Base-by-base conservation (phyloP, 2,888 invertebrate species). In the Dryomyza anilis region DNA sequence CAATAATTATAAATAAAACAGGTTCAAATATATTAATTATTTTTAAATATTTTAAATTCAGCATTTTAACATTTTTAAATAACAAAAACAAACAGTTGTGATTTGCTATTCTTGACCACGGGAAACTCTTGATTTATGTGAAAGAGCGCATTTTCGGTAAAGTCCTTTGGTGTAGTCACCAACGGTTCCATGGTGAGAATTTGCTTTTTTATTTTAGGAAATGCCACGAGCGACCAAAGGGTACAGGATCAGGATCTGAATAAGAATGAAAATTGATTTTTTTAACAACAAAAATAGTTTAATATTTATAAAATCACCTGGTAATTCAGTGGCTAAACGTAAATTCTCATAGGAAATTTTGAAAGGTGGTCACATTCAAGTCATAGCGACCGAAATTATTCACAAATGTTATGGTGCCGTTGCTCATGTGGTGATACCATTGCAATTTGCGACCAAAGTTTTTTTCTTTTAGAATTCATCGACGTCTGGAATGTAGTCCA, bases 341-440 rank as follows among this genome's bases (percentile, higher is more conserved):
- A 99, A 86, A 85, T 97, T 97, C 85, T 99, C 99, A 78, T 97
- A 96, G n/a, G 94, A 92, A 68, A 99, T 91, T 84, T 89, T 99
- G 99, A 85, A 98, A 98, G 27, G 99, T 98, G 14, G 98, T 99
- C 6, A 99, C 98, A 81, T 99, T 99, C 74, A 99, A 86, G 84
- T 99, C 99, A 85, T 94, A 99, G 73, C 94, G 90, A 1, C 97
- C 98, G 62, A 94, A 89, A 72, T 91, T 89, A 82, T 96, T 98
- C 0, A 91, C 89, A 85, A 98, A 98, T 25, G 95, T 96, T 74
- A 99, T 96, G 67, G 97, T 97, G 73, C 98, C 99, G 85, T 98
- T 98, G 71, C 98, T 97, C 98, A 98, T 98, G 78, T 98, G 97
- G 85, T 99, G 98, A 84, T 98, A 93, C 99, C 99, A 99, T 84